Evolutionary conservation across 2,113 vertebrate species (phyloP).

Genomic region (Phrynocephalus versicolor): DNA sequence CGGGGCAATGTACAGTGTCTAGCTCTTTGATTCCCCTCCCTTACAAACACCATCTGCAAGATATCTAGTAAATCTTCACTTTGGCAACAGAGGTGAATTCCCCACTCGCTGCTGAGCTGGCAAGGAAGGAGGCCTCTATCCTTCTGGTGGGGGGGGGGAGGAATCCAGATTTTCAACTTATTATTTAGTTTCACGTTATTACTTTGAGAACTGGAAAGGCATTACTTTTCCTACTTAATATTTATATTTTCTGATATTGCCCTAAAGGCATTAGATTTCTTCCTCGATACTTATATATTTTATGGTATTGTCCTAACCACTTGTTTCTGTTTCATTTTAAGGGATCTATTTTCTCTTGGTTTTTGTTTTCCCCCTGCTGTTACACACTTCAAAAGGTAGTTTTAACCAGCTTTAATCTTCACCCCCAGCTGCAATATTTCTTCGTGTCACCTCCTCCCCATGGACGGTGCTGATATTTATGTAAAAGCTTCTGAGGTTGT

Average conservation of each 20-base stretch:
- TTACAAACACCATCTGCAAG: slow-evolving; percentile 23
- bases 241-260: neutral
- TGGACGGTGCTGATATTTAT: neutral
- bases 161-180: neutral
- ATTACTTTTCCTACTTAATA: neutral
- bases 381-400: neutral
- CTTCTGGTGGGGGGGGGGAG: neutral
- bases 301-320: neutral
- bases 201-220: neutral
- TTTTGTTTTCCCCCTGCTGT: neutral
- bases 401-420: neutral
- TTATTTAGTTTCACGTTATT: neutral
- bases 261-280: neutral
- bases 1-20: neutral
- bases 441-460: neutral
- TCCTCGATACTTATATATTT: neutral
- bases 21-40: neutral
- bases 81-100: slow-evolving; percentile 7
- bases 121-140: neutral
- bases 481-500: neutral
- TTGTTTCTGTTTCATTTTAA: neutral
- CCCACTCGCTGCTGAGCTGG: neutral
- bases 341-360: neutral
- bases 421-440: neutral
- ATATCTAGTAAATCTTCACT: slow-evolving; percentile 18